A percentile compares a stretch with the other conserved stretches of the same genome.
These are phyloP conservation scores for Ips typographus DNA, from an alignment of 1,140 invertebrate genomes.

Conservation along the genomic window DNA sequence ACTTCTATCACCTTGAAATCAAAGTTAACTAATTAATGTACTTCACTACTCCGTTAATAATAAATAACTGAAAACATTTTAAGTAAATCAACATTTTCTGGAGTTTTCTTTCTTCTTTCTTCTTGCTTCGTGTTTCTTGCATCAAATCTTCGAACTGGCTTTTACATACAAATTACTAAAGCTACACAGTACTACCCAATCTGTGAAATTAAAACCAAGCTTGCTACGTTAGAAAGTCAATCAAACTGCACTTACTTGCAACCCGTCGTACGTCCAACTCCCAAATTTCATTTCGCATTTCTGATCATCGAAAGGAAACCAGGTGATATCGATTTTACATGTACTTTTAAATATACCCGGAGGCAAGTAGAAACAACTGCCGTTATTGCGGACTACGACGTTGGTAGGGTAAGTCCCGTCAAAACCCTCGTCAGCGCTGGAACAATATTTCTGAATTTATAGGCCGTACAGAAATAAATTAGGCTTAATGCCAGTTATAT, in stretches of 20 bases:
- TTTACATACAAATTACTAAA: no score
- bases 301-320: constrained; percentile 99
- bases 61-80: no score
- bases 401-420: constrained; percentile 97
- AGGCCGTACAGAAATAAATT: constrained; percentile 24
- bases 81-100: no score
- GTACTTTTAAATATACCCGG: constrained; percentile 98
- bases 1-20: no score
- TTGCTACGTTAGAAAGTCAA: neutral
- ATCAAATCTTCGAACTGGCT: no score
- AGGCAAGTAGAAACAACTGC: constrained; percentile 94
- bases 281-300: constrained; percentile 95
- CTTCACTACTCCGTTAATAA: no score
- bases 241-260: constrained; percentile 66
- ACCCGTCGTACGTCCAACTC: constrained; percentile 93
- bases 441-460: constrained; percentile 38
- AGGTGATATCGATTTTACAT: constrained; percentile 98
- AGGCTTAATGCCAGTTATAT: constrained; percentile 21
- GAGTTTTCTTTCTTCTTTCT: no score
- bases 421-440: constrained; percentile 96
- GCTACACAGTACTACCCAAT: no score
- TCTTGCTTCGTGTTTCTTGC: no score
- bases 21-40: no score
- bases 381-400: constrained; percentile 93
- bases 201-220: no score